These are phyloP conservation scores for Amblyopsis rosae DNA, from an alignment of 2,113 vertebrate genomes.

Conservation along the genomic window DNA sequence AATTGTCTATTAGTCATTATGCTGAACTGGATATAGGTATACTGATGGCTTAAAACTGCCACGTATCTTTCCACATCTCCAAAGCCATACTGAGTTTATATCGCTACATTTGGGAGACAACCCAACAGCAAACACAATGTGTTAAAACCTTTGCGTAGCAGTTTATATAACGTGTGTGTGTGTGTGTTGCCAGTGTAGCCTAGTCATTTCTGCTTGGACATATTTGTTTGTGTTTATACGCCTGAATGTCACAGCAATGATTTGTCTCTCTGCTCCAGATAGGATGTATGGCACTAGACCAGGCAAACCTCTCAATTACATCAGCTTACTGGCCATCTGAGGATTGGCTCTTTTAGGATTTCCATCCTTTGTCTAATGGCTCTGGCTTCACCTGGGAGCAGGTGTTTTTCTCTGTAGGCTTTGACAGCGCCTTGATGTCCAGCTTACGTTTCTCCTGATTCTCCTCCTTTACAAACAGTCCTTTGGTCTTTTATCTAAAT, in stretches of 20 bases:
- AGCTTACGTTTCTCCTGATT: too few relatives aligned
- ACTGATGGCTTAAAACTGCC: too few relatives aligned
- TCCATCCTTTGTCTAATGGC: constrained; percentile 17
- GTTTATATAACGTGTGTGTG: background rate
- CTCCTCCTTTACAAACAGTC: too few relatives aligned
- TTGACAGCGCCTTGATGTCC: too few relatives aligned
- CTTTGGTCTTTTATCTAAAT: too few relatives aligned
- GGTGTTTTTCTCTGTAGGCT: background rate
- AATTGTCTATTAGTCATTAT: too few relatives aligned
- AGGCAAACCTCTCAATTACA: constrained; percentile 25
- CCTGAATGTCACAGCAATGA: constrained; percentile 11
- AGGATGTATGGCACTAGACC: background rate
- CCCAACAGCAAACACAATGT: too few relatives aligned
- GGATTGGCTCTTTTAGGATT: constrained; percentile 30
- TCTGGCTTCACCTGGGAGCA: constrained; percentile 9
- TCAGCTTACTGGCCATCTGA: constrained; percentile 22
- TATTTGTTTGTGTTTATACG: background rate
- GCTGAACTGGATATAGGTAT: too few relatives aligned
- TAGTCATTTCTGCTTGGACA: background rate
- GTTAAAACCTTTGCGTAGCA: too few relatives aligned
- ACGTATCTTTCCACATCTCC: too few relatives aligned
- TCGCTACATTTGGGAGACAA: too few relatives aligned
- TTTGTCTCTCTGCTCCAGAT: constrained; percentile 8
- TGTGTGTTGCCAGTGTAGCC: constrained; percentile 1
- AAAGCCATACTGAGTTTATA: too few relatives aligned